Percentiles rank a stretch among this genome's conserved stretches.
Evolutionary conservation across 2,888 invertebrate species (phyloP).

Genomic region (Cylindroiulus punctatus): DNA sequence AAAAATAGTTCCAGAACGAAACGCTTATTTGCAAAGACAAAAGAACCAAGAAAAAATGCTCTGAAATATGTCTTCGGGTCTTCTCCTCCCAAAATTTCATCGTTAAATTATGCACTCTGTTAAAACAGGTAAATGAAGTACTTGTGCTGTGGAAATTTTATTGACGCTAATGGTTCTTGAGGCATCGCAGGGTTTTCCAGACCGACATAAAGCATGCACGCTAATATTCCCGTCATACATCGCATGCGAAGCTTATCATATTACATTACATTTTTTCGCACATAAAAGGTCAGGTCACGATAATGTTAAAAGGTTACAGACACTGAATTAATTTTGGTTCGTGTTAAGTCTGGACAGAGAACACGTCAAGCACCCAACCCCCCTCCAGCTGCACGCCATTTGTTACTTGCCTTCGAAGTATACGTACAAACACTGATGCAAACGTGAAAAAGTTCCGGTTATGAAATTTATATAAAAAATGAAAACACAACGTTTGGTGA

Average conservation of each 20-base stretch:
- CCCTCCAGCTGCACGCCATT: neutral
- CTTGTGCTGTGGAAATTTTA: neutral
- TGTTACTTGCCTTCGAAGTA: neutral
- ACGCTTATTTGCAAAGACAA: neutral
- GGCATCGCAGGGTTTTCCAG: neutral
- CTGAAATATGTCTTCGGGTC: conserved; percentile 2
- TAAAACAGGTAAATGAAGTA: neutral
- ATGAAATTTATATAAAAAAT: conserved; percentile 10
- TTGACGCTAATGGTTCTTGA: neutral
- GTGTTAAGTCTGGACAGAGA: neutral
- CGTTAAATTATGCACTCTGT: neutral
- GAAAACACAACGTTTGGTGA: neutral
- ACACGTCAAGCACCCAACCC: neutral
- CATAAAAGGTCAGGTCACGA: neutral
- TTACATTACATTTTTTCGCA: neutral
- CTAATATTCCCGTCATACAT: neutral
- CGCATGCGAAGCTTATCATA: neutral
- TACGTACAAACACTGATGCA: neutral
- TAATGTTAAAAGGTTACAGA: neutral
- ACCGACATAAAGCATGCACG: neutral
- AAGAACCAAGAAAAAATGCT: neutral
- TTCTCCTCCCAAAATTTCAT: neutral
- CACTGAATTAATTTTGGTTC: conserved; percentile 8
- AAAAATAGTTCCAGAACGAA: neutral
- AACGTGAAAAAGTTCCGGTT: neutral